Base-by-base conservation (phyloP, 2,113 vertebrate genomes). In the Perca flavescens region DNA sequence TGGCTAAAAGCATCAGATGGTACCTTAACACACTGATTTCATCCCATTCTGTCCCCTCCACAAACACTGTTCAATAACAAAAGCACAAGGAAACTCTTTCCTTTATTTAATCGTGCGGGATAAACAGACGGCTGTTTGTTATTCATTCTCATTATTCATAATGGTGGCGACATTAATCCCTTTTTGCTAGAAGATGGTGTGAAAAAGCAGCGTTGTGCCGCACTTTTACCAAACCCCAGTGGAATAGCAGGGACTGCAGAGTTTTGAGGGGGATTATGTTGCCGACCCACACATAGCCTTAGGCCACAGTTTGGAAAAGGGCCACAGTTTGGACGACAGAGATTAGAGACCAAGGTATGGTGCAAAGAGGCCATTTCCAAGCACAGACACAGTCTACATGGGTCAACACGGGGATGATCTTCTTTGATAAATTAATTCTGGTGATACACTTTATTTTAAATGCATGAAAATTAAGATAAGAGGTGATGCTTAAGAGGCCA, bases 81-180 rank as follows among this genome's bases (percentile, higher is more conserved):
- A 82, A 65, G 61, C 80, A 85, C 74, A 85, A 86, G 91, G 86
- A 85, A 64, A 80, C 83, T 76, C 82, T 74, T 88, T 86, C 58
- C 80, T 86, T 75, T 85, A 71, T 69, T 86, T 78, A 79, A 88
- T 77, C 5, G 40, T 64, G 84, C 16, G 21, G 83, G 81, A 86
- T 92, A 87, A 93, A 93, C 86, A 91, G 90, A 71, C 73, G 86
- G 47, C 90, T 90, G 90, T 77, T 93, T 93, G 83, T 84, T 92
- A 92, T 93, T 94, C 92, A 90, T 92, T 89, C 91, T 79, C 77
- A 86, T 88, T 89, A 83, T 90, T 93, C 86, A 93, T 88, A 91
- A 91, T 88, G 66, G 80, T 53, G 71, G 57, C 58, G 77, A 84
- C 89, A 92, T 92, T 92, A 93, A 88, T 94, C 92, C 89, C 19